Evolutionary conservation across 2,888 invertebrate species (phyloP).

Genomic region (Acrobasis repandana): DNA sequence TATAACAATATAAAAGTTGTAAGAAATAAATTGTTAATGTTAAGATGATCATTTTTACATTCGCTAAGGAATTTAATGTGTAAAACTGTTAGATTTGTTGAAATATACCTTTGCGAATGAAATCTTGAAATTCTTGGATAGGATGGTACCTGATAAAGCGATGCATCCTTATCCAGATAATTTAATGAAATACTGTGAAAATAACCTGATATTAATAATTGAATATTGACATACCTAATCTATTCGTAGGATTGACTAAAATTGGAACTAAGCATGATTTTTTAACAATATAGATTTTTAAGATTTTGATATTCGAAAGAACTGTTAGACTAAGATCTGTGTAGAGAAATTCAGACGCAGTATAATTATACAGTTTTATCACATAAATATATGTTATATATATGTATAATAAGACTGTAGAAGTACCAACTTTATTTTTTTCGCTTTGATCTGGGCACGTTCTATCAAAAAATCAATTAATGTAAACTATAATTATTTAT

Average conservation of each 20-base stretch:
- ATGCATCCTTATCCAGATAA: too few relatives aligned
- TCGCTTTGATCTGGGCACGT: background rate
- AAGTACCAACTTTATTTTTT: background rate
- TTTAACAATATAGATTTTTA: conserved; percentile 3
- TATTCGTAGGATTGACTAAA: background rate
- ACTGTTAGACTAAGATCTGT: conserved; percentile 17
- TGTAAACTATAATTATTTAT: background rate
- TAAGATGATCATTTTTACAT: background rate
- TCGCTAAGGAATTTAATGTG: background rate
- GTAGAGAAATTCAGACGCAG: background rate
- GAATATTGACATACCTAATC: background rate
- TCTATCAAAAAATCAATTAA: background rate
- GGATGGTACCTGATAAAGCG: too few relatives aligned
- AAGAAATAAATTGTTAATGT: background rate
- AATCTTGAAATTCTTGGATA: too few relatives aligned
- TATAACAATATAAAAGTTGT: conserved; percentile 1
- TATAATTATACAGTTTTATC: background rate
- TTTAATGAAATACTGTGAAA: too few relatives aligned
- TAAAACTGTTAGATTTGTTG: background rate
- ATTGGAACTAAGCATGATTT: conserved; percentile 2
- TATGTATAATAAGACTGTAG: background rate
- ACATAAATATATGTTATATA: too few relatives aligned
- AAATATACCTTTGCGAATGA: background rate
- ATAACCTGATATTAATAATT: background rate
- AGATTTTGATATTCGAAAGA: conserved; percentile 20